Conservation (phyloP, 2,797 vertebrate genomes). For the Fundulus diaphanus region DNA sequence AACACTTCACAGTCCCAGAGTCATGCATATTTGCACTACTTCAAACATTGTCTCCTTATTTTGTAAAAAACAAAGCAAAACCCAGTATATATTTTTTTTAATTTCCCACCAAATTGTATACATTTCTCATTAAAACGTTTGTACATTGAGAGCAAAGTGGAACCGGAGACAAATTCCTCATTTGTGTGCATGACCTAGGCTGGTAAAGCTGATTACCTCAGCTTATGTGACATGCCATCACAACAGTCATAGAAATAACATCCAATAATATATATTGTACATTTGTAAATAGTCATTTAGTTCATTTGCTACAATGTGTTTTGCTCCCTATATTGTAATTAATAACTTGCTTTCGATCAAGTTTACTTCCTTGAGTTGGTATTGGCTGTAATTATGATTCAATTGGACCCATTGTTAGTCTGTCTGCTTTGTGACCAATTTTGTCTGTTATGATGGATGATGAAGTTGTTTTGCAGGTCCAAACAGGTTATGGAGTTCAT, state of each 20-base stretch:
- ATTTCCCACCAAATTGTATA: too few relatives aligned
- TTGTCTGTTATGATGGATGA: neutral
- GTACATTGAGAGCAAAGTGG: too few relatives aligned
- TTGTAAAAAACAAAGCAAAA: too few relatives aligned
- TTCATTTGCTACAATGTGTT: neutral
- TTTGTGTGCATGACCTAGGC: too few relatives aligned
- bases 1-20: too few relatives aligned
- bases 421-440: neutral
- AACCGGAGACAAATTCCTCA: too few relatives aligned
- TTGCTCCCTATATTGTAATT: neutral
- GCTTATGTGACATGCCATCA: neutral
- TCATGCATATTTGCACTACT: too few relatives aligned
- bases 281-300: neutral
- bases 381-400: neutral
- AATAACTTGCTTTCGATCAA: neutral
- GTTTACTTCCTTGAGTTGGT: neutral
- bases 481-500: neutral
- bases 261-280: neutral
- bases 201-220: too few relatives aligned
- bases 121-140: too few relatives aligned
- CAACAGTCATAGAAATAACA: neutral
- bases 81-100: too few relatives aligned
- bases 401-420: neutral
- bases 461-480: neutral
- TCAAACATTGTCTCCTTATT: too few relatives aligned